Percentiles rank a stretch among this genome's conserved stretches.
Evolutionary conservation across 2,113 vertebrate species (phyloP).

Genomic region (Megaptera novaeangliae): DNA sequence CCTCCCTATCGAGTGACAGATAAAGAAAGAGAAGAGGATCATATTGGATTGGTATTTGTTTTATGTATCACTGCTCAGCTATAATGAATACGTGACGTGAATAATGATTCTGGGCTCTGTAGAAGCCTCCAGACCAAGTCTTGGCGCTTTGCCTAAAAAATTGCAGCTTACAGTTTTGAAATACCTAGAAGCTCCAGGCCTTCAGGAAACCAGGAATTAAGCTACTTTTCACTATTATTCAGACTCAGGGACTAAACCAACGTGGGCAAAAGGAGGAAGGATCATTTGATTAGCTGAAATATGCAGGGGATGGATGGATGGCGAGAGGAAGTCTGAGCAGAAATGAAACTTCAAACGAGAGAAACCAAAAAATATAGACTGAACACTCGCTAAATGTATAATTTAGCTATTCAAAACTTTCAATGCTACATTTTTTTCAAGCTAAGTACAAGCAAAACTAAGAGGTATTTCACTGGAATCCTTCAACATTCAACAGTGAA

Average conservation of each 20-base stretch:
- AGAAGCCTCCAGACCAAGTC: not conserved
- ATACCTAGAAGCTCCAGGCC: not conserved
- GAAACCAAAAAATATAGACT: not conserved
- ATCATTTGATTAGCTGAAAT: not conserved
- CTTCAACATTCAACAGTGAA: not conserved
- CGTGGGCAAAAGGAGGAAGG: not conserved
- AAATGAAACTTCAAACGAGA: conserved; percentile 58
- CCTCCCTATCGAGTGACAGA: not conserved
- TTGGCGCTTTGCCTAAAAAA: not conserved
- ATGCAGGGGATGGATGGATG: not conserved
- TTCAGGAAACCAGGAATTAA: not conserved
- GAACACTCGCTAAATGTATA: conserved; percentile 13
- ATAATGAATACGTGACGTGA: not conserved
- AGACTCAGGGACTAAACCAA: not conserved
- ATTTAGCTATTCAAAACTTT: conserved; percentile 14
- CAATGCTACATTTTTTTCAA: not conserved
- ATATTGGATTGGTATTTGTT: no score
- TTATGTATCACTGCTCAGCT: not conserved
- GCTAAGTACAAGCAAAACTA: not conserved
- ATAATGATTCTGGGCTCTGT: not conserved
- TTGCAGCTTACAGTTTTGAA: not conserved
- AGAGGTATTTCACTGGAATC: not conserved
- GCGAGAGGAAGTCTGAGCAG: conserved; percentile 55
- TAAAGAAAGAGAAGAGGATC: not conserved
- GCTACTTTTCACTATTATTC: not conserved